phyloP scores from a whole-genome alignment of 2,797 vertebrate genomes.

The Lutra lutra region DNA sequence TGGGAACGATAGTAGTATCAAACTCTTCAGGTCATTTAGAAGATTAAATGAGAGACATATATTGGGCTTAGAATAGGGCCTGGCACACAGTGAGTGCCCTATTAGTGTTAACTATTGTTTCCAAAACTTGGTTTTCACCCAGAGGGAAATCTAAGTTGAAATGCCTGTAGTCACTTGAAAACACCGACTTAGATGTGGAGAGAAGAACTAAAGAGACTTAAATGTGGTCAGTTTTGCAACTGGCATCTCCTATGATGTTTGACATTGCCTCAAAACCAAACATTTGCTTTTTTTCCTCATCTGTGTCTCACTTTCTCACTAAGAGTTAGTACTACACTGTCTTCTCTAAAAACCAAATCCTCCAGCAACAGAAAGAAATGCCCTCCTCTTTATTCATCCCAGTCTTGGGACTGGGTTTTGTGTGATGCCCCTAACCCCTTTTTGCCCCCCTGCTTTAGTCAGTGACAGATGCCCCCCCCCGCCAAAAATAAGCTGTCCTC shows the following conservation, averaged over 20 bases:
- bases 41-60: background rate
- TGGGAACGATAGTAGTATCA: background rate
- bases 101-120: background rate
- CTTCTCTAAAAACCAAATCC: slow-evolving; percentile 55
- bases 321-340: slow-evolving; percentile 1
- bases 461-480: slow-evolving; percentile 26
- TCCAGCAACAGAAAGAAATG: background rate
- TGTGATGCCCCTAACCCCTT: background rate
- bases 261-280: slow-evolving; percentile 8
- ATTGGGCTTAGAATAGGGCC: background rate
- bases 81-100: background rate
- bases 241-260: background rate
- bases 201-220: background rate
- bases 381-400: background rate
- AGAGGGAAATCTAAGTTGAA: background rate
- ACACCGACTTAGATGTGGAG: background rate
- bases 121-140: background rate
- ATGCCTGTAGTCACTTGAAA: background rate
- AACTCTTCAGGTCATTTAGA: background rate
- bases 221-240: background rate
- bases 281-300: background rate
- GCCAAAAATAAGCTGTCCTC: slow-evolving; percentile 48
- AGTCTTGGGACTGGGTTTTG: background rate
- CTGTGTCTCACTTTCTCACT: slow-evolving; percentile 13
- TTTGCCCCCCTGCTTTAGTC: background rate